Evolutionary conservation across 2,888 invertebrate species (phyloP).

Genomic region (Sesia bembeciformis): DNA sequence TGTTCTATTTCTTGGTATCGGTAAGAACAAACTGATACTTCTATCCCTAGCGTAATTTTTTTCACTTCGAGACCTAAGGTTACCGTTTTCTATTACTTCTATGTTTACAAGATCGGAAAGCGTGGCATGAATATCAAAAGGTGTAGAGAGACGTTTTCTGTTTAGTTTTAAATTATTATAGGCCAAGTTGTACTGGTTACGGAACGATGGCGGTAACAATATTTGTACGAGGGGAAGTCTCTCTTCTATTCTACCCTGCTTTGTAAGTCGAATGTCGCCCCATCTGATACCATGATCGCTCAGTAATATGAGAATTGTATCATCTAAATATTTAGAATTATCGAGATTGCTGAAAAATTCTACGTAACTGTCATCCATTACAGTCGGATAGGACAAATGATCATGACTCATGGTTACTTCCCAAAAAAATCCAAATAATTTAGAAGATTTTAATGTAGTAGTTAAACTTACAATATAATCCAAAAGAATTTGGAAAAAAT

Average conservation of each 20-base stretch:
- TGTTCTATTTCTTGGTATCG: constrained; percentile 80
- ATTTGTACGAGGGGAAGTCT: constrained; percentile 87
- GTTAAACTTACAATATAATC: constrained; percentile 81
- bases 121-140: constrained; percentile 89
- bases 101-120: constrained; percentile 78
- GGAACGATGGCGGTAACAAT: constrained; percentile 82
- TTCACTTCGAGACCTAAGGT: constrained; percentile 40
- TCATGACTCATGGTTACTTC: constrained; percentile 89
- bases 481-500: constrained; percentile 81
- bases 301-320: constrained; percentile 81
- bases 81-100: constrained; percentile 50
- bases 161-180: constrained; percentile 79
- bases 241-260: constrained; percentile 91
- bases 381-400: constrained; percentile 83
- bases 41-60: constrained; percentile 52
- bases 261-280: constrained; percentile 87
- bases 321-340: constrained; percentile 70
- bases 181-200: constrained; percentile 74
- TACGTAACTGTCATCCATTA: constrained; percentile 80
- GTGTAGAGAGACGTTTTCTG: constrained; percentile 81
- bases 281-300: constrained; percentile 95
- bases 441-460: constrained; percentile 68
- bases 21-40: constrained; percentile 85
- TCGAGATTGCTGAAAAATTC: constrained; percentile 73
- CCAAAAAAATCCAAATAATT: constrained; percentile 90